Evolutionary conservation across 2,113 vertebrate genomes (phyloP).

Genomic region (Arvicanthis niloticus): DNA sequence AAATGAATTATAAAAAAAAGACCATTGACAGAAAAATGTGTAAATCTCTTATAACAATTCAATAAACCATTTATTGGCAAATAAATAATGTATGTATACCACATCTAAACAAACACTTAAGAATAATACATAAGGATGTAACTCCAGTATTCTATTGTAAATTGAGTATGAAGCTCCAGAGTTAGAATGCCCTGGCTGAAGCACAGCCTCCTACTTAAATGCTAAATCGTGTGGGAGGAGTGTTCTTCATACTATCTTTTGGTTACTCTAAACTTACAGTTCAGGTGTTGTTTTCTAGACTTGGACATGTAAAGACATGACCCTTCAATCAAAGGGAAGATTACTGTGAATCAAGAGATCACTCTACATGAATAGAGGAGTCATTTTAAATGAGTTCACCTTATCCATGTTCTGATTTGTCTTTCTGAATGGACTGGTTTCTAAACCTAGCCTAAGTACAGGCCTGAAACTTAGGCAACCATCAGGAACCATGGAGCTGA

Average conservation of each 20-base stretch:
- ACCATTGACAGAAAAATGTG: not conserved
- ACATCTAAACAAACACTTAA: constrained; percentile 41
- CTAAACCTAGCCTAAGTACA: not conserved
- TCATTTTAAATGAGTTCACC: constrained; percentile 13
- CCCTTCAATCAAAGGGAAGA: not conserved
- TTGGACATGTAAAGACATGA: not conserved
- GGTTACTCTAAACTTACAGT: not conserved
- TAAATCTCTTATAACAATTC: constrained; percentile 45
- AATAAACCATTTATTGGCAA: constrained; percentile 65
- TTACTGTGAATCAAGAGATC: constrained; percentile 21
- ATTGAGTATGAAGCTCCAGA: not conserved
- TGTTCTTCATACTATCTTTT: not conserved
- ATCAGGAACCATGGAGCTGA: not conserved
- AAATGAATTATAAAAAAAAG: not conserved
- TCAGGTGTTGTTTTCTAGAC: not conserved
- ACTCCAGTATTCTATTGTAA: not conserved
- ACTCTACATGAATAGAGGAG: not conserved
- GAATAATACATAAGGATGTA: not conserved
- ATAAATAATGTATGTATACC: constrained; percentile 49
- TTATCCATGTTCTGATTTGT: constrained; percentile 8
- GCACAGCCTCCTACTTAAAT: not conserved
- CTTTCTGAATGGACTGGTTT: constrained; percentile 26
- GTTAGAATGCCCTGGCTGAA: not conserved
- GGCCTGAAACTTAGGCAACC: not conserved
- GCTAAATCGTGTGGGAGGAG: fast-evolving